phyloP scores from a whole-genome alignment of 2,797 vertebrate species.

The Girardinus metallicus region DNA sequence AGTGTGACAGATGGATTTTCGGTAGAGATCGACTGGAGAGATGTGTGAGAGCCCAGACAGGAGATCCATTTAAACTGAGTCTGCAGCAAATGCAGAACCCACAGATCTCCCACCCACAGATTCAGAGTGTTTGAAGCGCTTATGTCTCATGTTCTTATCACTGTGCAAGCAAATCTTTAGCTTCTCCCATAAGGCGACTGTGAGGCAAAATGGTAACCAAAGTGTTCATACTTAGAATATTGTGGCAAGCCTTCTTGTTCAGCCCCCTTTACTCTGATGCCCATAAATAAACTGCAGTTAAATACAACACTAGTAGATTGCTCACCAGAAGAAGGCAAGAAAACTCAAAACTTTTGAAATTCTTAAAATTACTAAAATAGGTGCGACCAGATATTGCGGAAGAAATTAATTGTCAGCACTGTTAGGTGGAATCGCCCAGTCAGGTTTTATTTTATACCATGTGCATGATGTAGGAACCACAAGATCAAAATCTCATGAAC shows the following conservation, averaged over 20 bases:
- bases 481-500: no score
- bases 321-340: not conserved
- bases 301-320: not conserved
- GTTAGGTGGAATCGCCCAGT: no score
- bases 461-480: no score
- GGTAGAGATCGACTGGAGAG: constrained; percentile 26
- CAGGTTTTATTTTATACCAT: no score
- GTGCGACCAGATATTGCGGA: no score
- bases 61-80: constrained; percentile 37
- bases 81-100: constrained; percentile 17
- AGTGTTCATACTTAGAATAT: not conserved
- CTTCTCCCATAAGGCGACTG: constrained; percentile 4
- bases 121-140: constrained; percentile 41
- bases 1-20: constrained; percentile 53
- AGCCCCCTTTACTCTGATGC: not conserved
- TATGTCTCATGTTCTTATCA: constrained; percentile 41
- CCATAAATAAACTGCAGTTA: not conserved
- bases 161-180: constrained; percentile 11
- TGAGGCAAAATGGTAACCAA: no score
- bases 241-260: not conserved
- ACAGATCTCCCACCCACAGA: constrained; percentile 27
- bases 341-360: not conserved
- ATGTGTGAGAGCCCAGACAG: constrained; percentile 19
- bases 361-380: not conserved
- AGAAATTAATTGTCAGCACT: no score